Base-by-base conservation (phyloP, 2,113 vertebrate species). In the Balaeniceps rex region DNA sequence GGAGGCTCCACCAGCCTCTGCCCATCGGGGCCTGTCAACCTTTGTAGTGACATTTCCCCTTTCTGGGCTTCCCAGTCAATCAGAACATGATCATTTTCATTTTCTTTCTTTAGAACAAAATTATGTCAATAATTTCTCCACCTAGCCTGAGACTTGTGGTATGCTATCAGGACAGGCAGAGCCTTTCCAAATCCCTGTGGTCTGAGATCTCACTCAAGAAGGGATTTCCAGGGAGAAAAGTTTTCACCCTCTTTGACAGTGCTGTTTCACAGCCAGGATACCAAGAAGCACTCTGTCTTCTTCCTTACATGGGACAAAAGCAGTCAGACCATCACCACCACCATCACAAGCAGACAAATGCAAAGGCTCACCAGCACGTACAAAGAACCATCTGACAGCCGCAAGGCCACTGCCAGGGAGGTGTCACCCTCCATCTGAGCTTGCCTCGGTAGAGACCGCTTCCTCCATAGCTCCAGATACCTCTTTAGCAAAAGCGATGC, bases 361-460 rank as follows among this genome's bases (percentile, higher is more conserved):
- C 52, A 23, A n/a, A n/a, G 31, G 49, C 63, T 51, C 84, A 18
- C 5, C 57, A 40, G 66, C 22, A 40, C 3, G 3, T 11, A 14
- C 0, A 0, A 76, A 71, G 58, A 87, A 28, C 52, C 63, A 13
- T 11, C 64, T 19, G 15, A 46, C 6, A 65, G 77, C 24, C 23
- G 4, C 2, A 3, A 13, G 42, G 66, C 65, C 44, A 6, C 75
- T 11, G 54, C 54, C 17, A n/a, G 65, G 80, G 61, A 63, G 74
- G 16, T 28, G 75, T 4, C 65, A 61, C 28, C 76, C 40, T 61
- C 71, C 26, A 3, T 4, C 77, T 19, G 65, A 81, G 82, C 70
- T 29, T 19, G 0, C 28, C 58, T 47, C 1, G 2, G 26, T 14
- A 23, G 64, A 44, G 8, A 21, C 16, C 3, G 2, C 65, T 31